Percentiles rank a stretch among this genome's conserved stretches.
phyloP scores from a whole-genome alignment of 1,140 invertebrate genomes.

The Diploscapter pachys region DNA sequence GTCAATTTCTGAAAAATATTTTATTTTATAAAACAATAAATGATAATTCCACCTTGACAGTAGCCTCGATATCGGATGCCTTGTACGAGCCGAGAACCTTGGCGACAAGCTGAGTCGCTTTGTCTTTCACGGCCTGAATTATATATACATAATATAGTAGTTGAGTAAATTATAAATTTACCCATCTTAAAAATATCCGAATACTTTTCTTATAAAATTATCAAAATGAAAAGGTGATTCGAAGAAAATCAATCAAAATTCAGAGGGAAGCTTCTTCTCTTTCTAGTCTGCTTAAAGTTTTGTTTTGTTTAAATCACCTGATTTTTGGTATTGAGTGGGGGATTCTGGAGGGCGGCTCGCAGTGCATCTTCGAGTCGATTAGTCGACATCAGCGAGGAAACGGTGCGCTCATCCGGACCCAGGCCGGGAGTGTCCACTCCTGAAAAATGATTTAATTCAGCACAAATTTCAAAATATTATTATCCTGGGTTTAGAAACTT shows the following conservation, averaged over 20 bases:
- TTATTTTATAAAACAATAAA: slow-evolving; percentile 2
- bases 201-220: no score
- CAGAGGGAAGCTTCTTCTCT: no score
- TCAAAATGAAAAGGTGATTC: slow-evolving; percentile 1
- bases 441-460: slow-evolving; percentile 4
- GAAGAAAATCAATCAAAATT: neutral
- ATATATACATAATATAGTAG: no score
- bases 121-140: slow-evolving; percentile 37
- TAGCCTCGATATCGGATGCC: slow-evolving; percentile 35
- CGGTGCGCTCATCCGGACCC: slow-evolving; percentile 36
- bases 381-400: slow-evolving; percentile 24
- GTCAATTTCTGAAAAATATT: slow-evolving; percentile 19
- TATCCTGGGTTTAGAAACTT: no score
- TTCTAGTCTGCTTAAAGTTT: no score
- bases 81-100: slow-evolving; percentile 42
- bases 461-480: slow-evolving; percentile 1
- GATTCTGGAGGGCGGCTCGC: slow-evolving; percentile 32
- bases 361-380: slow-evolving; percentile 39
- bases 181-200: no score
- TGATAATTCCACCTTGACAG: slow-evolving; percentile 23
- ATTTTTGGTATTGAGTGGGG: slow-evolving; percentile 39
- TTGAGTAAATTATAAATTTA: no score
- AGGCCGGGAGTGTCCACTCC: slow-evolving; percentile 30
- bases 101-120: slow-evolving; percentile 27
- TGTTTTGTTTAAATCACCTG: slow-evolving; percentile 27